Conservation (phyloP, 2,888 invertebrate genomes). For the Hirtodrosophila alboralis region DNA sequence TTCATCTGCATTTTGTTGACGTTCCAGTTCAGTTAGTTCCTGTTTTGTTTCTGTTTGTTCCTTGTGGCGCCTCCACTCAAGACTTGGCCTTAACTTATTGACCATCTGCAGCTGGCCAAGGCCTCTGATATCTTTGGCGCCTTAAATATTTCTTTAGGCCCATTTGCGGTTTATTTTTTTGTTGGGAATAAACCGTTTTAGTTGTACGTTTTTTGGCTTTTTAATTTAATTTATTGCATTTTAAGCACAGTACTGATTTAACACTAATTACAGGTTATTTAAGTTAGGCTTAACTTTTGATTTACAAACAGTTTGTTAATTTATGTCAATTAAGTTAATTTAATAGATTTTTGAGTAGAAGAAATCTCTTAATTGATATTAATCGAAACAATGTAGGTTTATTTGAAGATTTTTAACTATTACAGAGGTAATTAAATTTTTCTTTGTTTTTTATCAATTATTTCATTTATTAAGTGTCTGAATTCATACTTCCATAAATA, state of each 20-base stretch:
- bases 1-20: slow-evolving; percentile 61
- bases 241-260: slow-evolving; percentile 45
- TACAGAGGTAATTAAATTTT: too few species aligned
- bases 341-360: slow-evolving; percentile 44
- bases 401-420: too few species aligned
- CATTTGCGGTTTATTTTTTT: slow-evolving; percentile 32
- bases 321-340: slow-evolving; percentile 14
- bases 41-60: slow-evolving; percentile 4
- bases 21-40: slow-evolving; percentile 14
- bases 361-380: too few species aligned
- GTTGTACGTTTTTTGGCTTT: slow-evolving; percentile 32
- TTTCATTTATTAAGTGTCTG: too few species aligned
- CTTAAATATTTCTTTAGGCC: too few species aligned
- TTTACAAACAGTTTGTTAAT: neutral
- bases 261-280: slow-evolving; percentile 27
- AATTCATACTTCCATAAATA: too few species aligned
- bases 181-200: slow-evolving; percentile 21
- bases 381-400: too few species aligned
- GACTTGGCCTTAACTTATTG: slow-evolving; percentile 3
- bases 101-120: slow-evolving; percentile 39
- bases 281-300: neutral
- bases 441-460: too few species aligned
- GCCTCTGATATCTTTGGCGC: neutral
- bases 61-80: slow-evolving; percentile 15
- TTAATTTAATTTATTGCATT: slow-evolving; percentile 41